Conservation (phyloP, 2,888 invertebrate genomes). For the Hololepta plana region DNA sequence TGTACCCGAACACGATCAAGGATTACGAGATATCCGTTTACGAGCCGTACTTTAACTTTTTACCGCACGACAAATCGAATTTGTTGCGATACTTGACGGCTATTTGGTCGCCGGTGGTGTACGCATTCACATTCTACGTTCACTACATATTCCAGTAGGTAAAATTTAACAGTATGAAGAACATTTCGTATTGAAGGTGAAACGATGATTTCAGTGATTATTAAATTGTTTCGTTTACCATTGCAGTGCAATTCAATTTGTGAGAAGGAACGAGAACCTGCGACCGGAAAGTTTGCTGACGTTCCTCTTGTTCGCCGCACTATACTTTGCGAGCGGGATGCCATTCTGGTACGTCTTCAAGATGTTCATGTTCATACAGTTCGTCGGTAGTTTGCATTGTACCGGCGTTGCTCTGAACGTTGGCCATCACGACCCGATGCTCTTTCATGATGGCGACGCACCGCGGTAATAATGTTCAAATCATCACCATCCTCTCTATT, state of each 20-base stretch:
- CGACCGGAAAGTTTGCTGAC: conserved; percentile 21
- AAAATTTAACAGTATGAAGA: too few species aligned
- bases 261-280: conserved; percentile 27
- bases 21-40: conserved; percentile 52
- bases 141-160: too few species aligned
- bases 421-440: conserved; percentile 64
- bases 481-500: conserved; percentile 19
- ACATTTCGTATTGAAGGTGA: conserved; percentile 7
- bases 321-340: too few species aligned
- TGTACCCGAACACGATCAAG: conserved; percentile 55
- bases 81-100: conserved; percentile 6
- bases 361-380: conserved; percentile 44
- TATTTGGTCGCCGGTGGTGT: conserved; percentile 10
- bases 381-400: conserved; percentile 42
- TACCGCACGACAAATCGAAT: conserved; percentile 41
- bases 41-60: conserved; percentile 44
- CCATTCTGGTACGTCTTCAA: too few species aligned
- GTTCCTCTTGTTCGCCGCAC: too few species aligned
- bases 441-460: conserved; percentile 64
- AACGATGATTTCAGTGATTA: conserved; percentile 9
- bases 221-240: neutral
- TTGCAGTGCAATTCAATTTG: conserved; percentile 21
- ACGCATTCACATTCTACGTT: too few species aligned
- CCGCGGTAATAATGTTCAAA: conserved; percentile 32
- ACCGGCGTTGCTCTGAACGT: conserved; percentile 47